Evolutionary conservation across 2,797 vertebrate genomes (phyloP).

Genomic region (Ataeniobius toweri): DNA sequence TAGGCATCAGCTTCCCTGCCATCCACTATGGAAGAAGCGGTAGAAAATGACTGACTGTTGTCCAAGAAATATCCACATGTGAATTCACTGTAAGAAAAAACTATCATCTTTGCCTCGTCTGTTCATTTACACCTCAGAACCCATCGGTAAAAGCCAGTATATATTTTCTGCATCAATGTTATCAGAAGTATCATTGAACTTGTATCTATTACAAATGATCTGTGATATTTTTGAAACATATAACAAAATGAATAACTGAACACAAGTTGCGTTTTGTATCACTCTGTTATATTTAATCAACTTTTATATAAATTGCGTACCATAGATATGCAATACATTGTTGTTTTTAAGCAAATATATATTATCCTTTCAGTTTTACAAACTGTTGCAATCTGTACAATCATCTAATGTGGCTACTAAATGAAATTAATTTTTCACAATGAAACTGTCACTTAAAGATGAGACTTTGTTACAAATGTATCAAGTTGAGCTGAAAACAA

Average conservation of each 20-base stretch:
- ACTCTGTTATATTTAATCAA: conserved; percentile 73
- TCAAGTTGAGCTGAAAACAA: conserved; percentile 28
- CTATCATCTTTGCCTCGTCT: no score
- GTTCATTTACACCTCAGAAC: no score
- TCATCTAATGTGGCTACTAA: conserved; percentile 41
- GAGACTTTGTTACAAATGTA: conserved; percentile 27
- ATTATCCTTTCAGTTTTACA: conserved; percentile 82
- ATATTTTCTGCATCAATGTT: neutral
- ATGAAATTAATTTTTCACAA: conserved; percentile 56
- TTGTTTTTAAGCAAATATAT: conserved; percentile 81
- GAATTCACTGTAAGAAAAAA: no score
- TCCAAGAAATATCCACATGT: no score
- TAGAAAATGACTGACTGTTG: no score
- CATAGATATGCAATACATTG: conserved; percentile 77
- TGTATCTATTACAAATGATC: neutral
- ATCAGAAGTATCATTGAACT: neutral
- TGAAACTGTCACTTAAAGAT: conserved; percentile 55
- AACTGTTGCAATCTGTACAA: conserved; percentile 77
- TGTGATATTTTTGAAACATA: neutral
- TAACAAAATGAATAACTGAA: conserved; percentile 20
- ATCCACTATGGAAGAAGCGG: no score
- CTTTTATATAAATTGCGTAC: conserved; percentile 75
- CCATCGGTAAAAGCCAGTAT: no score
- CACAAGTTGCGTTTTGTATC: conserved; percentile 36
- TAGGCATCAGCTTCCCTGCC: no score